Evolutionary conservation across 2,888 invertebrate genomes (phyloP), one percentile per base, ranked within the genome.

Genomic region (Chrysotoxum bicinctum): DNA sequence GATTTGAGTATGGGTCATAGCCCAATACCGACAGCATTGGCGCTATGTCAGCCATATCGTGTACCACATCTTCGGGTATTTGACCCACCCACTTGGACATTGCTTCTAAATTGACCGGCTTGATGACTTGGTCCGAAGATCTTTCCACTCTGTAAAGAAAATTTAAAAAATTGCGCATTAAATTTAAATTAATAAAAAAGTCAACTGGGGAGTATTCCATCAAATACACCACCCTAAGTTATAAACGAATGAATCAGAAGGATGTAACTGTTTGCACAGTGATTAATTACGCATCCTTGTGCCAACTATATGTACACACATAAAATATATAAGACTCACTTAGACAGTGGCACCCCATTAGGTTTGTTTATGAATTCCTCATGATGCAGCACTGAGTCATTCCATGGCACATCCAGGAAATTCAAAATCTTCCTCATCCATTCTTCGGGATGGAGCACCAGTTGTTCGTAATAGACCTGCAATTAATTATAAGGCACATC

Each of bases 101-200:
- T 60, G 99, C 99, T 92, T 99, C 99, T 90, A 97, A 93, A 93
- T 99, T 99, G 83, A 99, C 97, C 14, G 99, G 98, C 90, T 99
- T 98, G 92, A 99, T 98, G 89, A 99, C 98, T 94, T 99, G 99
- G 94, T 99, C 99, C 87, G 98, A 98, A 60, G 98, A 98, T 85
- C 98, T 95, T 93, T 99, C 99, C 91, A 98, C 97, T 93, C 98
- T 98, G 93, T 73, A 92, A 30, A n/a, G 0, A 92, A 26, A 16
- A 40, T 78, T 87, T 1, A 35, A 62, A 74, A 52, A 40, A n/a
- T 16, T 6, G 2, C 5, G 26, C 26, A 40, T 56, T 48, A 35
- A 58, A 66, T 50, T 54, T 14, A 32, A 66, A 26, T 79, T 43
- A 43, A 52, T 3, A 50, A 26, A 60, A n/a, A 16, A 56, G 35